Percentiles rank a stretch among this genome's conserved stretches.
These are phyloP conservation scores for Spongilla lacustris DNA, from an alignment of 37 sponge, comb jelly and placozoan species.

Conservation along the genomic window DNA sequence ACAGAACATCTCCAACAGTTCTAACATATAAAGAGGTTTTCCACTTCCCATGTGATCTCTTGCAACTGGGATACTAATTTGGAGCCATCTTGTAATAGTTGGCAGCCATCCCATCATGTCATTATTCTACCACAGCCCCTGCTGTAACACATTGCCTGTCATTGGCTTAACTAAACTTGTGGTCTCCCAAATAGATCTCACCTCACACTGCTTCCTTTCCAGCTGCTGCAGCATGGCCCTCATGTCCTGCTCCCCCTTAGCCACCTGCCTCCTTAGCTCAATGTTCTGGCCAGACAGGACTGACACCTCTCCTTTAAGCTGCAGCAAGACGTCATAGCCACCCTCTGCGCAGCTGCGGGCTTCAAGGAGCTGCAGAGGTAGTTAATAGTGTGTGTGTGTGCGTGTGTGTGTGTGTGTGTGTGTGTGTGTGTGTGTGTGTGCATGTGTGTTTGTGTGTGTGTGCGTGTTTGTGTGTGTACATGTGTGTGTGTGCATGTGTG, in stretches of 20 bases:
- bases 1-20: too few species aligned
- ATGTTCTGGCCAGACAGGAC: conserved; percentile 19
- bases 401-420: conserved; percentile 15
- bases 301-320: conserved; percentile 15
- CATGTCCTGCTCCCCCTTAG: background rate
- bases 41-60: too few species aligned
- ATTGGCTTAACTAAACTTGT: background rate
- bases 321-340: background rate
- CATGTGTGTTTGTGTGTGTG: conserved; percentile 18
- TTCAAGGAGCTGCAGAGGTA: conserved; percentile 26
- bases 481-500: background rate
- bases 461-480: conserved; percentile 11
- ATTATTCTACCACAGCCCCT: background rate
- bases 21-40: too few species aligned
- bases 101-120: too few species aligned
- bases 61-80: too few species aligned
- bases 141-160: background rate
- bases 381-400: conserved; percentile 35
- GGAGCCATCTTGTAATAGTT: too few species aligned
- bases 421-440: conserved; percentile 28
- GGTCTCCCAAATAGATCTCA: background rate
- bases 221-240: conserved; percentile 2
- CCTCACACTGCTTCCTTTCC: conserved; percentile 27
- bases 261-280: conserved; percentile 4
- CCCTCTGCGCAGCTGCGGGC: background rate